These are phyloP conservation scores for Cladopsammia gracilis DNA, from an alignment of 64 coral and sea anemone species.

Conservation along the genomic window DNA sequence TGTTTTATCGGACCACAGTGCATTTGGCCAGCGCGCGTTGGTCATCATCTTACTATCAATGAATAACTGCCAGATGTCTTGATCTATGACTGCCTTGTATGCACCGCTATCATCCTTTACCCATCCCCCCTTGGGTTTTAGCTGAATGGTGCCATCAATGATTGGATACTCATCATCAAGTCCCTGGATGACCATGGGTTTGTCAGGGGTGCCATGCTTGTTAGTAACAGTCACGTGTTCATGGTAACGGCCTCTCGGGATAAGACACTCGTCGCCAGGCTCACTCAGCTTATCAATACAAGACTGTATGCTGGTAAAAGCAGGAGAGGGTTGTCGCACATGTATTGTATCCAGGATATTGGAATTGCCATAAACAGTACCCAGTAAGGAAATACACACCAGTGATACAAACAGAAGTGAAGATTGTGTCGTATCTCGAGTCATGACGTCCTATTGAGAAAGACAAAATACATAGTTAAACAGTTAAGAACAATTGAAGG, in stretches of 20 bases:
- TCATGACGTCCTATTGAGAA: background rate
- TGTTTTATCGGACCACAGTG: conserved; percentile 78
- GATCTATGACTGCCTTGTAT: conserved; percentile 42
- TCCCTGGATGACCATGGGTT: conserved; percentile 64
- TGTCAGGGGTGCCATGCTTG: conserved; percentile 60
- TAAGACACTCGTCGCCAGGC: conserved; percentile 66
- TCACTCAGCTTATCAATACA: conserved; percentile 47
- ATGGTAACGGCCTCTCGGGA: conserved; percentile 77
- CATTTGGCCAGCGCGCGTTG: conserved; percentile 86
- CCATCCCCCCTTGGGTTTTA: conserved; percentile 55
- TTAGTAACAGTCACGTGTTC: conserved; percentile 64
- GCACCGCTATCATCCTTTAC: conserved; percentile 29
- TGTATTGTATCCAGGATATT: background rate
- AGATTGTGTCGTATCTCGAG: background rate
- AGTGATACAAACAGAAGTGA: background rate
- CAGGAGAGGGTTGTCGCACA: background rate
- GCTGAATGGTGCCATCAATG: conserved; percentile 76
- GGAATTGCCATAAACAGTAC: background rate
- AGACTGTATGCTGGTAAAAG: conserved; percentile 55
- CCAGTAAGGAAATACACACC: background rate
- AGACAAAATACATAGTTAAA: background rate
- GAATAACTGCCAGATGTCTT: conserved; percentile 80
- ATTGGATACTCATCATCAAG: conserved; percentile 62
- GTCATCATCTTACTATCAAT: conserved; percentile 76
- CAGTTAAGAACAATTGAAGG: too few relatives aligned